phyloP scores from a whole-genome alignment of 2,113 vertebrate species.

The Smithornis capensis region DNA sequence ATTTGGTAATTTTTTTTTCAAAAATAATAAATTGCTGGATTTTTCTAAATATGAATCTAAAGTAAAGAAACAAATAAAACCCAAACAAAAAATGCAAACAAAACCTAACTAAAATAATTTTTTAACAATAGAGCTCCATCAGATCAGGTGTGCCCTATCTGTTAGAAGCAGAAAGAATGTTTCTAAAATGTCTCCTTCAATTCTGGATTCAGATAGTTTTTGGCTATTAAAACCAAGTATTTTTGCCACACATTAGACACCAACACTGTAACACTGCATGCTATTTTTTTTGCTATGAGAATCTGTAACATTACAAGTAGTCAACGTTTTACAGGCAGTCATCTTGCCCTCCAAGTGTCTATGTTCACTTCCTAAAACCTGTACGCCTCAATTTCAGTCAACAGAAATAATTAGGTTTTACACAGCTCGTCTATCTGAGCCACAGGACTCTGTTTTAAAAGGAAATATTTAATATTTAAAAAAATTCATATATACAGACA shows the following conservation, averaged over 20 bases:
- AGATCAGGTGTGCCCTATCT: background rate
- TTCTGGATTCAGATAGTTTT: background rate
- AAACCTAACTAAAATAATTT: background rate
- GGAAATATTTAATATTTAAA: background rate
- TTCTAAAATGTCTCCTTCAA: background rate
- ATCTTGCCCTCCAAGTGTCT: background rate
- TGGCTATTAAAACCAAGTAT: background rate
- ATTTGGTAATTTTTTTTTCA: accelerated
- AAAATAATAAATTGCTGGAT: background rate
- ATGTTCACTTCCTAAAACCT: background rate
- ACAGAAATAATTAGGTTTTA: background rate
- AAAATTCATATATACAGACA: background rate
- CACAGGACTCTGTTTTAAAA: background rate
- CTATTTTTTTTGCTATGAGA: background rate
- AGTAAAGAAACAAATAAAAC: background rate
- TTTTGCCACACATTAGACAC: background rate
- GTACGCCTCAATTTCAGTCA: background rate
- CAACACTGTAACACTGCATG: background rate
- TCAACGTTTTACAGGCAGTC: background rate
- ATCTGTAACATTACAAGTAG: background rate
- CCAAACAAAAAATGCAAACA: background rate
- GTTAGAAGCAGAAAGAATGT: background rate
- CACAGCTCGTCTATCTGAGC: background rate
- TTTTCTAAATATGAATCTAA: background rate
- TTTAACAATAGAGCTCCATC: background rate